These are phyloP conservation scores for Lampris megalopsis DNA, from an alignment of 2,113 vertebrate genomes.

Conservation along the genomic window DNA sequence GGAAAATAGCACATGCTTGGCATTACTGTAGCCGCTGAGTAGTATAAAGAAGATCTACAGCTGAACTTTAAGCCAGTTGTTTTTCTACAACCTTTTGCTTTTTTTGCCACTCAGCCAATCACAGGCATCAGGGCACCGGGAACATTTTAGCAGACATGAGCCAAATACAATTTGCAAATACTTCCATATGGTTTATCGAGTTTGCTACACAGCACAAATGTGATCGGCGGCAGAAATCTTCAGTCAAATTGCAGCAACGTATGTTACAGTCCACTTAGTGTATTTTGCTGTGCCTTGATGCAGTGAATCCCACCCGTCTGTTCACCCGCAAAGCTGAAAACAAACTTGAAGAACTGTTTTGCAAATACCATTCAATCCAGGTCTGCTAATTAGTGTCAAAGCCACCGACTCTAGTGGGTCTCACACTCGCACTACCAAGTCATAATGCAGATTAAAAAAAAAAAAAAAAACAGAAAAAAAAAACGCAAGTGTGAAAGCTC, in stretches of 20 bases:
- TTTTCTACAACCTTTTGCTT: constrained; percentile 37
- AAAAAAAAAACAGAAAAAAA: background rate
- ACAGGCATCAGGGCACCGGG: constrained; percentile 29
- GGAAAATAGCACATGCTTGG: constrained; percentile 62
- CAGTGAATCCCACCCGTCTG: background rate
- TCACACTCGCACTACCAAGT: constrained; percentile 2
- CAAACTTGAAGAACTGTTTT: background rate
- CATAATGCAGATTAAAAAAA: constrained; percentile 27
- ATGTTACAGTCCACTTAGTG: constrained; percentile 27
- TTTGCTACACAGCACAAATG: constrained; percentile 36
- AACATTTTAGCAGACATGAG: constrained; percentile 43
- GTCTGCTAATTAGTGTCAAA: constrained; percentile 29
- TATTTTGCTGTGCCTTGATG: constrained; percentile 22
- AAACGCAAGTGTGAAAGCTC: background rate
- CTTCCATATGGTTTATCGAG: constrained; percentile 45
- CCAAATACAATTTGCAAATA: constrained; percentile 45
- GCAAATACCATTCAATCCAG: constrained; percentile 36
- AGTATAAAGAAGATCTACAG: constrained; percentile 43
- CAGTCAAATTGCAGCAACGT: constrained; percentile 33
- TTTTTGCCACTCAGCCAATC: constrained; percentile 23
- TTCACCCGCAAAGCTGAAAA: background rate
- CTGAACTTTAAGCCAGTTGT: constrained; percentile 52
- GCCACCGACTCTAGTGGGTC: constrained; percentile 22
- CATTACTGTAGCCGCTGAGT: constrained; percentile 53
- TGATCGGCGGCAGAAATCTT: constrained; percentile 28